A percentile compares a stretch with the other conserved stretches of the same genome.
These are phyloP conservation scores for Odiellus spinosus DNA, from an alignment of 2,888 invertebrate genomes.

Conservation along the genomic window DNA sequence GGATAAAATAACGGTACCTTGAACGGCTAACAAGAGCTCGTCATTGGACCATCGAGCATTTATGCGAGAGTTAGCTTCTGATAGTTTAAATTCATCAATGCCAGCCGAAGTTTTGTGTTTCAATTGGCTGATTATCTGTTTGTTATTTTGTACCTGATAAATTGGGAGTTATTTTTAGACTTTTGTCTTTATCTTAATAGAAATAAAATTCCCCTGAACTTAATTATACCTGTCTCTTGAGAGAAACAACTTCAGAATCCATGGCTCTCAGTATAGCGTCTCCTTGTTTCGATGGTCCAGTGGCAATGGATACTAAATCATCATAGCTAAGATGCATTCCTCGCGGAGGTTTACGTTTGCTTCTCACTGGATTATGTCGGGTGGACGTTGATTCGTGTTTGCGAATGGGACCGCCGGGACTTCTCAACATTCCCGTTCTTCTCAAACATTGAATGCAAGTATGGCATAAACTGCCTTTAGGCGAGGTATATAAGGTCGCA, in stretches of 20 bases:
- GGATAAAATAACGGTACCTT: constrained; percentile 47
- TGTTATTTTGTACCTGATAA: constrained; percentile 76
- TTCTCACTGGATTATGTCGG: constrained; percentile 21
- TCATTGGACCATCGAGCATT: constrained; percentile 85
- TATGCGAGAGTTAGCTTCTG: constrained; percentile 42
- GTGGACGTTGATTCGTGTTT: constrained; percentile 10
- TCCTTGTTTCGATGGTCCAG: constrained; percentile 52
- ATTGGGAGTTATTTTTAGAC: no score
- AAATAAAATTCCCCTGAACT: no score
- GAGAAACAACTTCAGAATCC: constrained; percentile 82
- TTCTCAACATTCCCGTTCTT: constrained; percentile 14
- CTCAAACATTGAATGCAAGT: constrained; percentile 60
- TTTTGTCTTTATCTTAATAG: no score
- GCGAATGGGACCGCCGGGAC: constrained; percentile 10
- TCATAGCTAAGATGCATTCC: constrained; percentile 97
- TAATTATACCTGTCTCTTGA: constrained; percentile 84
- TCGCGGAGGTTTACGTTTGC: constrained; percentile 68
- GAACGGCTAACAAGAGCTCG: constrained; percentile 74
- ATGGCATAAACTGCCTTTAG: constrained; percentile 61
- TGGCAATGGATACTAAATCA: constrained; percentile 81
- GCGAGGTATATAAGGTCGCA: constrained; percentile 54
- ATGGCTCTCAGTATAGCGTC: constrained; percentile 75
- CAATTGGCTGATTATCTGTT: constrained; percentile 72
- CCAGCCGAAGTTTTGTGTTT: constrained; percentile 54
- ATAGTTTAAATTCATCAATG: constrained; percentile 40